Evolutionary conservation across 1,140 invertebrate species (phyloP), one percentile per base, ranked within the genome.

Genomic region (Drosophila dunni): DNA sequence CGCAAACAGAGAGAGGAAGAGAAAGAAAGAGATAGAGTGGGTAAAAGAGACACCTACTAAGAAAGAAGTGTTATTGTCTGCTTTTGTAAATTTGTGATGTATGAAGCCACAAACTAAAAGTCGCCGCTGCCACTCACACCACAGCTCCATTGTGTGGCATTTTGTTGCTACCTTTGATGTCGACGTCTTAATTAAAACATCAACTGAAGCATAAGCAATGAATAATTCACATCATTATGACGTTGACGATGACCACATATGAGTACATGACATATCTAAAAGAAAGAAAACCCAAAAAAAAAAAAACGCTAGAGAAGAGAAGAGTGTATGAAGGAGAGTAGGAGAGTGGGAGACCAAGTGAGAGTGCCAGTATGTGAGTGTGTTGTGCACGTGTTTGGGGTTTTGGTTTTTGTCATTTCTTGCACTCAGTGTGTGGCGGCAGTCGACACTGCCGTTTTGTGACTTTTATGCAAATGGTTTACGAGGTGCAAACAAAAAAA

Each of bases 181-280:
- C 42, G 44, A 50, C 13, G 60, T 75, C 75, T 85, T 85, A 85
- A 86, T 85, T 85, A 85, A 85, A 81, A 78, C 82, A 85, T 78
- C 61, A 85, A 81, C 79, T 79, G 74, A 78, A 38, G 70, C 82
- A 81, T 78, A 85, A 85, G 73, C 82, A 85, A 85, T 85, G 82
- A 85, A 85, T 81, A 79, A 85, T 85, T 86, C 82, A 86, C 81
- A 75, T 72, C 73, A 75, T 75, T 77, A 63, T 85, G 78, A 75
- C 50, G 66, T 45, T 65, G 58, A 29, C n/a, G 51, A 57, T 42
- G 53, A 24, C 75, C 66, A 64, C 71, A 67, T 53, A 58, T 40
- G 40, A 34, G 20, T 66, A 50, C 20, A 65, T 17, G 42, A 62
- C 56, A 20, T 33, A 17, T 57, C 34, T 20, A 50, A 40, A 53